A percentile compares a stretch with the other conserved stretches of the same genome.
phyloP scores from a whole-genome alignment of 2,888 invertebrate species.

The Plebejus anna region DNA sequence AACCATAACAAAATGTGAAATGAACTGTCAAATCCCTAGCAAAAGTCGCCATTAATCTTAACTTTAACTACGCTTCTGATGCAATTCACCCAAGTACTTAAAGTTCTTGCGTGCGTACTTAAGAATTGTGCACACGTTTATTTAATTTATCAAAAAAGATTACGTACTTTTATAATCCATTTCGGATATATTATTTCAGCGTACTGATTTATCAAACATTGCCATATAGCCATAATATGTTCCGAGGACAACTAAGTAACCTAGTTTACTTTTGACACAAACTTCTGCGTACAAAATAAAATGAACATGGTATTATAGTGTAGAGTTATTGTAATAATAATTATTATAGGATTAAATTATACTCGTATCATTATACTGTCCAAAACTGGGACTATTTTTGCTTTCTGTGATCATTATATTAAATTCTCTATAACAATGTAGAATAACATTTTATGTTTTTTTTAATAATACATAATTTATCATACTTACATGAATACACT shows the following conservation, averaged over 20 bases:
- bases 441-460: not conserved
- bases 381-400: not conserved
- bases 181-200: too few relatives aligned
- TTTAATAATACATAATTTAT: not conserved
- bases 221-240: not conserved
- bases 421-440: not conserved
- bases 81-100: too few relatives aligned
- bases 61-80: too few relatives aligned
- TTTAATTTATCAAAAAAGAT: too few relatives aligned
- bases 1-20: too few relatives aligned
- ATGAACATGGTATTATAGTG: not conserved
- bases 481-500: too few relatives aligned
- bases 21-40: too few relatives aligned
- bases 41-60: too few relatives aligned
- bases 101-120: too few relatives aligned
- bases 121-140: too few relatives aligned
- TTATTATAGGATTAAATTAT: not conserved
- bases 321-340: not conserved
- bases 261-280: not conserved
- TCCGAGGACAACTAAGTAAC: not conserved
- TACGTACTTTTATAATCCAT: too few relatives aligned
- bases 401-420: not conserved
- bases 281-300: constrained; percentile 1
- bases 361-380: not conserved
- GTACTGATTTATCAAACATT: too few relatives aligned